Base-by-base conservation (phyloP, 2,888 invertebrate genomes). In the Acholoe squamosa region DNA sequence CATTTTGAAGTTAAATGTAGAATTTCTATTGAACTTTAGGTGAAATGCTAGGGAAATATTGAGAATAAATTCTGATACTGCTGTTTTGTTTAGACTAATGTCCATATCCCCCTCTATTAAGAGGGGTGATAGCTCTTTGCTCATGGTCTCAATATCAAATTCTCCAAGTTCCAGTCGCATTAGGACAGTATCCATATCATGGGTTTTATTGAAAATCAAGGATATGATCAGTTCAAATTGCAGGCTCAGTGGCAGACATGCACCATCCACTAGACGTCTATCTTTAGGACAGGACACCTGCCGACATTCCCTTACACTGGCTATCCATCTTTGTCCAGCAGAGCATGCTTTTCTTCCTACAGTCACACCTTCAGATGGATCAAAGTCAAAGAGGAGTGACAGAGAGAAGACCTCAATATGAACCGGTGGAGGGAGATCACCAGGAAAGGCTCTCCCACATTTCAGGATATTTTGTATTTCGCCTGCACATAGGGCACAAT, bases 401-500 rank as follows among this genome's bases (percentile, higher is more conserved):
- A 88, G n/a, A 28, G 88, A 88, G 22, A 88, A 84, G 14, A 16
- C 28, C 88, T 10, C 28, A 7, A 25, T 33, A 1, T 10, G 14
- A 1, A 7, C 54, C 16, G 25, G 3, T 61, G 61, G 61, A 61
- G 61, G 61, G 1, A 25, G 25, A 14, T 61, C 61, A 61, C 25
- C 5, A 25, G 16, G 25, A 25, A 14, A 14, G 43, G 43, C 43
- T 43, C 43, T 22, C 16, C 0, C 16, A 88, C 88, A 88, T 7
- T 54, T 16, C 19, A 88, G 54, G 0, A 5, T 0, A 56, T 14
- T 19, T 3, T 16, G 25, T 7, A 33, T 33, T 28, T 56, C 88
- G 0, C 88, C 88, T 22, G 34, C n/a, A 56, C 88, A 88, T 19
- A 56, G 56, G 19, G 88, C 88, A 33, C 88, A 88, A 54, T 88